Evolutionary conservation across 2,797 vertebrate species (phyloP).

Genomic region (Epinephelus coioides): DNA sequence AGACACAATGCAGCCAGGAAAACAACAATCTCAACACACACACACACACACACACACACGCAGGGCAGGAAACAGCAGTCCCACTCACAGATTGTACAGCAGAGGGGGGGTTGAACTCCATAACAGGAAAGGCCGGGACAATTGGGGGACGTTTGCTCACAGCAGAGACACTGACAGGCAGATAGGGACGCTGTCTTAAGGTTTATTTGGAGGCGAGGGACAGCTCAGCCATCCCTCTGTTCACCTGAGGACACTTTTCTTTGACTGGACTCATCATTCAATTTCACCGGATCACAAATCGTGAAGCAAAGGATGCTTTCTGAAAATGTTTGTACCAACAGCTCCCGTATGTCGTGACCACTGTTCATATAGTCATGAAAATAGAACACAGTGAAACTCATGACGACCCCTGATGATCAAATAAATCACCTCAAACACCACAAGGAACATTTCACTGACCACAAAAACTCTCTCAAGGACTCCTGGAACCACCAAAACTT

Average conservation of each 20-base stretch:
- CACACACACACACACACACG: conserved; percentile 36
- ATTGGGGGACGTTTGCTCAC: conserved; percentile 77
- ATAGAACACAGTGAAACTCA: no score
- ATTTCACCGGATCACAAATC: neutral
- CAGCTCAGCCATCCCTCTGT: neutral
- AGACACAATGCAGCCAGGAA: conserved; percentile 63
- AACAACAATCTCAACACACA: conserved; percentile 45
- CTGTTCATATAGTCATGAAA: neutral
- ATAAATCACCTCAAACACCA: neutral
- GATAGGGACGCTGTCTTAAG: neutral
- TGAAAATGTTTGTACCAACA: neutral
- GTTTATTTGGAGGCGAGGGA: neutral
- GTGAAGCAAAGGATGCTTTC: neutral
- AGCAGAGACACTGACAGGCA: conserved; percentile 33
- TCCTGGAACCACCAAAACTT: neutral
- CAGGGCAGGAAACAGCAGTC: conserved; percentile 68
- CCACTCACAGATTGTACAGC: conserved; percentile 46
- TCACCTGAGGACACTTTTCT: neutral
- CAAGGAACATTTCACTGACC: neutral
- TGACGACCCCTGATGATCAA: neutral
- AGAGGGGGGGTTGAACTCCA: conserved; percentile 56
- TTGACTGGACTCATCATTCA: neutral
- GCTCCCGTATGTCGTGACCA: neutral
- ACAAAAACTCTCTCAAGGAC: neutral
- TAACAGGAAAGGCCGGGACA: conserved; percentile 84